Base-by-base conservation (phyloP, 1,140 invertebrate genomes). In the Danaus melanippus region DNA sequence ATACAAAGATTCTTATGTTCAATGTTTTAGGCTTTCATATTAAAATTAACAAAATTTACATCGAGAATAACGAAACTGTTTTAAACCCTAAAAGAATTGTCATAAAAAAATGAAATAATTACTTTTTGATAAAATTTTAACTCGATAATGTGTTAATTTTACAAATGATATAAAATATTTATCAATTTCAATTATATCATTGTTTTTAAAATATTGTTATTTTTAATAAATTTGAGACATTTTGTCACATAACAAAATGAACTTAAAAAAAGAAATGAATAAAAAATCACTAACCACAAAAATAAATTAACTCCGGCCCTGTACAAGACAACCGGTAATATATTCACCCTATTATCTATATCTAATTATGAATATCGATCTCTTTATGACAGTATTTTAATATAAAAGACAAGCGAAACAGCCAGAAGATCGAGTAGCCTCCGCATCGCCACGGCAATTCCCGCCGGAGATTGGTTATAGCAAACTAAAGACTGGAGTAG, bases 401-500 rank as follows among this genome's bases (percentile, higher is more conserved):
- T 87, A 87, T 87, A 87, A 78, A 87, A 86, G 73, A 64, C 62
- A 60, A 48, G 32, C 41, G 41, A 41, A 21, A 45, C 21, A 12
- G 42, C 32, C 56, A 21, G 64, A 59, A 72, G 65, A 56, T 53
- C 72, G 85, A 88, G 87, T 87, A 84, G 81, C 81, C 80, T 81
- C 79, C 72, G 69, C 70, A 74, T 71, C 75, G 74, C 81, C 77
- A 75, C 60, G 71, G 72, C 76, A 71, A 32, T 67, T 50, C 73
- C 69, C 66, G 69, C 73, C 73, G 66, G 81, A 69, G 83, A 77
- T 79, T 67, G 82, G 80, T 80, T 81, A 76, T 71, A 74, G 60
- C 70, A 75, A 67, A 80, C 64, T 77, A 74, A 83, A 79, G 79
- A 79, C 86, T 88, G 86, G 78, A 88, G 86, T 88, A 88, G 86